A percentile compares a stretch with the other conserved stretches of the same genome.
phyloP scores from a whole-genome alignment of 2,113 vertebrate genomes.

The Guaruba guarouba region DNA sequence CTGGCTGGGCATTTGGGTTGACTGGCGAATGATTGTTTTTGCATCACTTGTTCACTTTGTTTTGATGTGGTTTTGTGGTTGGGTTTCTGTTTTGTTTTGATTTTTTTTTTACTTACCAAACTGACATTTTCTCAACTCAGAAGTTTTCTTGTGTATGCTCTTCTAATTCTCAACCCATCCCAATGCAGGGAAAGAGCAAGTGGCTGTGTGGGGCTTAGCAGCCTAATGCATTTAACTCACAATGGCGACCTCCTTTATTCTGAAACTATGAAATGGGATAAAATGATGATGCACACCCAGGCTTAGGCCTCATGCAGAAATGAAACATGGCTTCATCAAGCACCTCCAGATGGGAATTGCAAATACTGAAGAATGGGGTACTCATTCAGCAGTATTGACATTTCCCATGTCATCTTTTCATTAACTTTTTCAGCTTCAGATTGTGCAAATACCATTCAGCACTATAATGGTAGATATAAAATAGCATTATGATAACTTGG shows the following conservation, averaged over 20 bases:
- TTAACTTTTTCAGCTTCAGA: neutral
- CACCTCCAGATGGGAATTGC: neutral
- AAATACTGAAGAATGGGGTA: neutral
- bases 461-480: neutral
- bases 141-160: neutral
- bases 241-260: neutral
- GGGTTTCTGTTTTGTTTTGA: neutral
- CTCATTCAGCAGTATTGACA: neutral
- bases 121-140: neutral
- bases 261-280: neutral
- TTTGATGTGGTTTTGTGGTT: accelerated
- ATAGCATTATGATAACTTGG: neutral
- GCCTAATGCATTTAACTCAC: neutral
- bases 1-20: accelerated
- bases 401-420: neutral
- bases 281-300: neutral
- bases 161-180: neutral
- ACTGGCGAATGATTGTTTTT: neutral
- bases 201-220: neutral
- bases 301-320: neutral
- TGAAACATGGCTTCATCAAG: neutral
- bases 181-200: accelerated
- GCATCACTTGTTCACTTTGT: neutral
- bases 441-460: neutral
- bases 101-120: neutral